phyloP scores from a whole-genome alignment of 2,888 invertebrate genomes.

The Ctena decussata region DNA sequence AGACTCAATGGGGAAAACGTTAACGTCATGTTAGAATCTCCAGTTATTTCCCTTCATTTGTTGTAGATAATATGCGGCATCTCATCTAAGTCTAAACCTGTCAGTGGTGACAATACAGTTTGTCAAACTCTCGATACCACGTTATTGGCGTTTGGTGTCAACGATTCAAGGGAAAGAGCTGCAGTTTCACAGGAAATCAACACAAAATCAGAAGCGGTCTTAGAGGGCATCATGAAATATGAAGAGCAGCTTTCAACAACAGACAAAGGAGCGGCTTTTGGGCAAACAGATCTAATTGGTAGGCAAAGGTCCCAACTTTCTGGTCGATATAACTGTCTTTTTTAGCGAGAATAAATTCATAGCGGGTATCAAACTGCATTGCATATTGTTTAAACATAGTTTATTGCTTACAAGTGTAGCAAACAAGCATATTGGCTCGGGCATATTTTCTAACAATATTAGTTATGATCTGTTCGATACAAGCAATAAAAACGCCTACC shows the following conservation, averaged over 20 bases:
- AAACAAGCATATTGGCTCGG: no score
- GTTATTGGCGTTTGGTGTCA: constrained; percentile 51
- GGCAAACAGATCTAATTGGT: constrained; percentile 75
- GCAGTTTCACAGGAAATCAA: background rate
- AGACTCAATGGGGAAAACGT: no score
- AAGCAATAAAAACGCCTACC: no score
- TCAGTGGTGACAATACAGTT: constrained; percentile 68
- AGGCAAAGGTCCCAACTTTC: constrained; percentile 12
- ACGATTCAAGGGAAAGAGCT: constrained; percentile 12
- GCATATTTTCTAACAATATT: no score
- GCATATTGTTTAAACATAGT: no score
- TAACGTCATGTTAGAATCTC: no score
- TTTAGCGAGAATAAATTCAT: no score
- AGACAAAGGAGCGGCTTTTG: constrained; percentile 54
- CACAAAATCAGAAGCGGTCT: constrained; percentile 48
- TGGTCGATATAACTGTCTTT: no score
- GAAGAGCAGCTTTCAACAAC: constrained; percentile 54
- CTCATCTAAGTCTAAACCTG: constrained; percentile 45
- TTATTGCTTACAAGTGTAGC: no score
- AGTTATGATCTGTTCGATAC: no score
- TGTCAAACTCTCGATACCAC: constrained; percentile 65
- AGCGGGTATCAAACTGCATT: no score
- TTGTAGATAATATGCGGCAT: constrained; percentile 64
- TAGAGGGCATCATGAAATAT: constrained; percentile 51
- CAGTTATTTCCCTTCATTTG: no score